These are phyloP conservation scores for Dione vanillae DNA, from an alignment of 2,888 invertebrate species.

Conservation along the genomic window DNA sequence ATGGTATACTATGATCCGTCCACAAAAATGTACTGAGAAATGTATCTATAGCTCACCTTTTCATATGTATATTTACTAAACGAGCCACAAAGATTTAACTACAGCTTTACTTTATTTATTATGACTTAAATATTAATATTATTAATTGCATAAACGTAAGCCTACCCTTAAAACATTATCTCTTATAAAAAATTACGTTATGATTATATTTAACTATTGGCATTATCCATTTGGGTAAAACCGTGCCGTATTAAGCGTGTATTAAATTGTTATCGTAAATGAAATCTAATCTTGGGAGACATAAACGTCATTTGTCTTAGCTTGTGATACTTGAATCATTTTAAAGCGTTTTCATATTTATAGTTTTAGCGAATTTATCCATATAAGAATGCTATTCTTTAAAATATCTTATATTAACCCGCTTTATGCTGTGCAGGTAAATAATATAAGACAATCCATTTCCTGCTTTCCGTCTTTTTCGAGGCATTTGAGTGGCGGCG, in stretches of 20 bases:
- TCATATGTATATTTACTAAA: too few relatives aligned
- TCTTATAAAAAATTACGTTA: background rate
- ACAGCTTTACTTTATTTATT: background rate
- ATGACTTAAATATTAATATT: background rate
- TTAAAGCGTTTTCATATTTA: background rate
- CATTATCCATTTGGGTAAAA: background rate
- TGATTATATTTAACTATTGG: background rate
- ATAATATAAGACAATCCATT: too few relatives aligned
- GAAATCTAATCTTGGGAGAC: background rate
- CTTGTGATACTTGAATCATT: background rate
- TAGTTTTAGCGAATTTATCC: background rate
- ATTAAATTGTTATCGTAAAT: background rate
- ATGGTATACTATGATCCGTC: too few relatives aligned
- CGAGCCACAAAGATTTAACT: background rate
- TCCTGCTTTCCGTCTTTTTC: too few relatives aligned
- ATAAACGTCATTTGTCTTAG: background rate
- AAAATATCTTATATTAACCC: too few relatives aligned
- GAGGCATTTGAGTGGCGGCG: too few relatives aligned
- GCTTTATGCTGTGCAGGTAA: too few relatives aligned
- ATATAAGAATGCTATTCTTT: too few relatives aligned
- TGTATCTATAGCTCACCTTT: too few relatives aligned
- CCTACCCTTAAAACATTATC: background rate
- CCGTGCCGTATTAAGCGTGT: background rate
- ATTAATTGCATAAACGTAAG: background rate
- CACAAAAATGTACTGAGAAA: too few relatives aligned